Percentiles rank a stretch among this genome's conserved stretches.
Evolutionary conservation across 2,888 invertebrate species (phyloP).

Genomic region (Philereme transversata): DNA sequence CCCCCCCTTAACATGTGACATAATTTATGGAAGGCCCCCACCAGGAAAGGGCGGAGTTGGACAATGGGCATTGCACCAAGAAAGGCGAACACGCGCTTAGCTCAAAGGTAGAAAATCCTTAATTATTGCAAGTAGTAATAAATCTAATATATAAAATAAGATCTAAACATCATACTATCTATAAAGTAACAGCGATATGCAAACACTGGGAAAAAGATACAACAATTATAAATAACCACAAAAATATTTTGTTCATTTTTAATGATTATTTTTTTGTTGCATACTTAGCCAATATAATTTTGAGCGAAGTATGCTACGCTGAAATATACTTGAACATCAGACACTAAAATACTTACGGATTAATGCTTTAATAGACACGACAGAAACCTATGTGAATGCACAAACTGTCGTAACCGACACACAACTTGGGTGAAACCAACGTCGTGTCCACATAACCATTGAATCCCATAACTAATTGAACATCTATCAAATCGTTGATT

Average conservation of each 20-base stretch:
- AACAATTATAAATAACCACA: slow-evolving; percentile 62
- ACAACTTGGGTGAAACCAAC: neutral
- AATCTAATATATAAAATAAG: too few relatives aligned
- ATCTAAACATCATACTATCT: slow-evolving; percentile 41
- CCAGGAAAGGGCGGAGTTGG: too few relatives aligned
- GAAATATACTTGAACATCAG: slow-evolving; percentile 22
- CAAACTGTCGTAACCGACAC: neutral
- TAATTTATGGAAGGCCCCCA: too few relatives aligned
- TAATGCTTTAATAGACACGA: slow-evolving; percentile 31
- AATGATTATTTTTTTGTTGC: slow-evolving; percentile 23
- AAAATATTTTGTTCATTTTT: slow-evolving; percentile 34
- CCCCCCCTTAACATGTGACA: too few relatives aligned
- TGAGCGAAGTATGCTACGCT: slow-evolving; percentile 20
- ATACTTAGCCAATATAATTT: slow-evolving; percentile 16
- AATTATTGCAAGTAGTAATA: neutral
- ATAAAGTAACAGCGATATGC: slow-evolving; percentile 47
- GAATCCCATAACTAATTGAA: neutral
- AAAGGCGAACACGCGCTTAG: slow-evolving; percentile 11
- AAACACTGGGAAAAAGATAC: slow-evolving; percentile 47
- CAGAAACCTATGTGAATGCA: slow-evolving; percentile 1
- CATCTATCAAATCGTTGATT: neutral
- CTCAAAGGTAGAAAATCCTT: slow-evolving; percentile 22
- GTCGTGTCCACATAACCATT: slow-evolving; percentile 9
- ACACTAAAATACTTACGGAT: slow-evolving; percentile 31
- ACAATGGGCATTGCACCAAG: slow-evolving; percentile 23